phyloP scores from a whole-genome alignment of 2,888 invertebrate species.

The Chalcis sispes region DNA sequence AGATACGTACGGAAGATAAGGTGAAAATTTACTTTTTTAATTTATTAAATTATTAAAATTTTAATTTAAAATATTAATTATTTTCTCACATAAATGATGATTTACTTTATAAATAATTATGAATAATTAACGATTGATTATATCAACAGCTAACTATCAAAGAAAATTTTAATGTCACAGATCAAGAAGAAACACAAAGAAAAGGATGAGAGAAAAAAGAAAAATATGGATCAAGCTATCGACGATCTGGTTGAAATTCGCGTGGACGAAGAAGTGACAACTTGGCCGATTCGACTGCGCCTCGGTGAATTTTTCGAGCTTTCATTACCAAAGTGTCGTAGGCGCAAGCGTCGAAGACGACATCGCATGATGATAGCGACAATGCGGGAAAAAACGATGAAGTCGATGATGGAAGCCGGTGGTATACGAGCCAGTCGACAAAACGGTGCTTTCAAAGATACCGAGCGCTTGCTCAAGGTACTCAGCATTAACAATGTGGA shows the following conservation, averaged over 20 bases:
- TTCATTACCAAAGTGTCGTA: constrained; percentile 66
- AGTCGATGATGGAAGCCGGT: constrained; percentile 66
- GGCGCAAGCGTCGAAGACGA: constrained; percentile 64
- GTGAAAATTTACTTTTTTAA: not conserved
- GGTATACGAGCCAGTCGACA: constrained; percentile 45
- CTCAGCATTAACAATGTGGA: constrained; percentile 74
- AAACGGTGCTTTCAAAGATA: constrained; percentile 69
- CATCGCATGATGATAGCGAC: constrained; percentile 64
- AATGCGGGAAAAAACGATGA: constrained; percentile 65
- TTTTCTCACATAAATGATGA: too few relatives aligned
- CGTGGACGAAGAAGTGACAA: constrained; percentile 62
- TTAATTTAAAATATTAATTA: too few relatives aligned
- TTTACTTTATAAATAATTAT: too few relatives aligned
- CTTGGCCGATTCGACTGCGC: constrained; percentile 68
- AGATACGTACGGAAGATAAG: constrained; percentile 25
- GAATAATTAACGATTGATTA: too few relatives aligned
- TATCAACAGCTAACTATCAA: too few relatives aligned
- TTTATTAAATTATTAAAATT: not conserved
- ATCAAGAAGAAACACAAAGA: constrained; percentile 42
- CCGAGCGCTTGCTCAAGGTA: constrained; percentile 73
- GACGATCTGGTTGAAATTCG: constrained; percentile 47
- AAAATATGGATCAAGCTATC: constrained; percentile 51
- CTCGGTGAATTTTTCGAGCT: constrained; percentile 72
- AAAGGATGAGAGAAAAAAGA: constrained; percentile 34
- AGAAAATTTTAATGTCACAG: too few relatives aligned